Percentiles rank a stretch among this genome's conserved stretches.
These are phyloP conservation scores for Campoletis raptor DNA, from an alignment of 2,888 invertebrate species.

Conservation along the genomic window DNA sequence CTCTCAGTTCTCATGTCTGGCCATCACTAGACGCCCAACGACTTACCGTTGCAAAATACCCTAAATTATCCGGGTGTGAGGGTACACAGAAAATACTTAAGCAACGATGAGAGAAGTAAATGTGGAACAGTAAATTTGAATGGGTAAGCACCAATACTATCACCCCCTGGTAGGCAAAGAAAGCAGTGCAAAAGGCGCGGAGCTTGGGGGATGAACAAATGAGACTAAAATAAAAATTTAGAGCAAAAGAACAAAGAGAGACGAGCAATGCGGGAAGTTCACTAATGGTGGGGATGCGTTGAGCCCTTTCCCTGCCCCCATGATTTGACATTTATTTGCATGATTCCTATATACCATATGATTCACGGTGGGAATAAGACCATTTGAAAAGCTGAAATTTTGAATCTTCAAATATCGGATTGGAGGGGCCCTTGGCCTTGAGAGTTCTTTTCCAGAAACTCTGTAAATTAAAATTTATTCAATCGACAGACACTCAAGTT, in stretches of 20 bases:
- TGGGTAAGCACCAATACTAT: constrained; percentile 23
- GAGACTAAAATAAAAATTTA: not conserved
- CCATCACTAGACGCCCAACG: constrained; percentile 48
- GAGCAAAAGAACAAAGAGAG: not conserved
- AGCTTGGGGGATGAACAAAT: constrained; percentile 25
- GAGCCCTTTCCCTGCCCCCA: not conserved
- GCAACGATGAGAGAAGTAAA: constrained; percentile 38
- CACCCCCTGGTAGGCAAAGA: constrained; percentile 14
- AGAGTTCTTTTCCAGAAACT: too few relatives aligned
- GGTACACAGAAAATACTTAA: constrained; percentile 25
- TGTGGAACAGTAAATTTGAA: constrained; percentile 34
- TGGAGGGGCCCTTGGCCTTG: too few relatives aligned
- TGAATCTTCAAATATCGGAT: too few relatives aligned
- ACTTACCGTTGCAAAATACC: constrained; percentile 38
- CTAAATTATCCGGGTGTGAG: constrained; percentile 22
- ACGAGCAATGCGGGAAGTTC: not conserved
- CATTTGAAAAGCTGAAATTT: not conserved
- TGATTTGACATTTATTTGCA: too few relatives aligned
- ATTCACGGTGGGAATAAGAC: not conserved
- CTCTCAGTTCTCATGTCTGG: constrained; percentile 37
- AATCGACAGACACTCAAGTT: too few relatives aligned
- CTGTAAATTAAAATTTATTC: too few relatives aligned
- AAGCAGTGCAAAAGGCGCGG: not conserved
- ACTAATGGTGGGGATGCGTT: not conserved
- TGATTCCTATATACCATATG: too few relatives aligned